Base-by-base conservation (phyloP, 2,888 invertebrate species). In the Clostera curtula region DNA sequence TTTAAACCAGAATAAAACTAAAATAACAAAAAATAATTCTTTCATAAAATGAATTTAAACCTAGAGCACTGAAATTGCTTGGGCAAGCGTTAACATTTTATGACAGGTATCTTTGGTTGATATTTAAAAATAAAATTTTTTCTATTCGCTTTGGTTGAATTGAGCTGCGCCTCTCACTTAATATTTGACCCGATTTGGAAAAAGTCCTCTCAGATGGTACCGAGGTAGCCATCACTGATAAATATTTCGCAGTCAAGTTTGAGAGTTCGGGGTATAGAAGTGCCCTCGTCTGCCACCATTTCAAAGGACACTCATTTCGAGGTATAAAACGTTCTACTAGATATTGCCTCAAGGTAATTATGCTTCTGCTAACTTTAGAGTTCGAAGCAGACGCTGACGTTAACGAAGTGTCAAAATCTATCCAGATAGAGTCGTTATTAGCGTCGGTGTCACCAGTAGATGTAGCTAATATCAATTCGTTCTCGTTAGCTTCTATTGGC, bases 121-220 rank as follows among this genome's bases (percentile, higher is more conserved):
- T 38, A 40, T 49, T 45, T 41, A 47, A 40, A 47, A 45, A 43
- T 45, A 45, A 43, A 40, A 46, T 25, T 35, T 48, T 51, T 43
- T 40, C 45, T 36, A 48, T 46, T 31, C 48, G 22, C 34, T 46
- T 46, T 29, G 29, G 26, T 18, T 25, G 19, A 20, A 33, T 43
- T 21, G 37, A 40, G 38, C 40, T 43, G 25, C 43, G 40, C 33
- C 31, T 49, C 27, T 51, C 38, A 22, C 45, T 49, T 40, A 46
- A 40, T 39, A 43, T 49, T 44, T 45, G 39, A 20, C 48, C 46
- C 28, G 43, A 45, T 36, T 50, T 47, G 1, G 40, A 38, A 39
- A 49, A 38, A 36, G 47, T 43, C 39, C 28, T 32, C 12, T 28
- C 32, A 25, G 32, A 28, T 23, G 43, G 33, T 36, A 46, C 44